Conservation (phyloP, 2,797 vertebrate species). For the Hipposideros larvatus region DNA sequence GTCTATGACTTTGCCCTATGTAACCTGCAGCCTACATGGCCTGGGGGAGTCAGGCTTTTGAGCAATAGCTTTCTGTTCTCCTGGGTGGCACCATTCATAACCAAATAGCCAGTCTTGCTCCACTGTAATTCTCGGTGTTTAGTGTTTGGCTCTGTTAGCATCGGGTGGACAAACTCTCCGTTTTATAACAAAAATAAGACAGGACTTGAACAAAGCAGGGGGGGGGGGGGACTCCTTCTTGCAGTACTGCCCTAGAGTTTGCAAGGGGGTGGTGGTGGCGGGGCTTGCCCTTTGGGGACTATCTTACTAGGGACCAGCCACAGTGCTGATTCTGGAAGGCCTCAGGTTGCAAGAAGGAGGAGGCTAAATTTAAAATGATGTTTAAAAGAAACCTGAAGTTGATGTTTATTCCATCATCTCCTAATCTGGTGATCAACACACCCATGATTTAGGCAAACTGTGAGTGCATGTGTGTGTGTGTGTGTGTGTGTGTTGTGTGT, state of each 20-base stretch:
- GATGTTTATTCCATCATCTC: neutral
- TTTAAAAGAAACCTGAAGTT: neutral
- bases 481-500: too few relatives aligned
- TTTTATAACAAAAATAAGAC: neutral
- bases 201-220: neutral
- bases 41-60: neutral
- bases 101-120: neutral
- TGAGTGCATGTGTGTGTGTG: fast-evolving
- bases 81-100: neutral
- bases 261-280: neutral
- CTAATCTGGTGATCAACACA: neutral
- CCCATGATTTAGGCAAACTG: neutral
- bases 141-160: neutral
- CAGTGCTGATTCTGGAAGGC: neutral
- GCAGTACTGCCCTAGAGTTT: neutral
- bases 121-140: neutral
- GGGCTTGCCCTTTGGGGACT: neutral
- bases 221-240: neutral
- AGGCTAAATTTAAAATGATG: neutral
- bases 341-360: neutral
- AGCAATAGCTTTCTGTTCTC: neutral
- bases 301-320: neutral
- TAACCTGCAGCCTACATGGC: neutral
- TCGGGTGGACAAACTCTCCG: neutral
- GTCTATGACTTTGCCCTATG: neutral